phyloP scores from a whole-genome alignment of 2,113 vertebrate genomes.

The Dromaius novaehollandiae region DNA sequence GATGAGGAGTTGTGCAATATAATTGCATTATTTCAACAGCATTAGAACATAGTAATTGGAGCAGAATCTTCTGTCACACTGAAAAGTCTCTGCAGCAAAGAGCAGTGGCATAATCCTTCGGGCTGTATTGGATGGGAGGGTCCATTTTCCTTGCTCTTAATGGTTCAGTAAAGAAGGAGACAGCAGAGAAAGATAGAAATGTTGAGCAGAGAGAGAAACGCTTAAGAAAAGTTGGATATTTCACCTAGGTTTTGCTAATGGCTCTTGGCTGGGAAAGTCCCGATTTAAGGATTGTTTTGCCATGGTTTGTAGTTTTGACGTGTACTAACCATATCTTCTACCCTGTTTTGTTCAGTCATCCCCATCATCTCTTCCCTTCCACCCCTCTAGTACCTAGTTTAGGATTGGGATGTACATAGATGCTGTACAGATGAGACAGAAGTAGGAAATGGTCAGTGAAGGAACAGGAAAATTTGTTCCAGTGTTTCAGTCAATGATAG shows the following conservation, averaged over 20 bases:
- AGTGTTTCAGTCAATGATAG: not conserved
- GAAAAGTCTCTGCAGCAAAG: not conserved
- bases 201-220: not conserved
- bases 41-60: conserved; percentile 4
- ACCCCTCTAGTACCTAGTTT: not conserved
- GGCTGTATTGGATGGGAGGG: not conserved
- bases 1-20: conserved; percentile 17
- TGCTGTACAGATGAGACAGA: not conserved
- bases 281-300: not conserved
- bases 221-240: not conserved
- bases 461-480: not conserved
- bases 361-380: not conserved
- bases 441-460: not conserved
- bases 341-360: not conserved
- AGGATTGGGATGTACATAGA: not conserved
- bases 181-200: not conserved
- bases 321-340: not conserved
- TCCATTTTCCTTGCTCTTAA: not conserved
- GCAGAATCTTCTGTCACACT: not conserved
- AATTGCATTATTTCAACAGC: conserved; percentile 46
- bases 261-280: not conserved
- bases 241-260: not conserved
- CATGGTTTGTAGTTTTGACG: not conserved
- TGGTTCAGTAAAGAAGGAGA: not conserved
- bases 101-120: not conserved